Evolutionary conservation across 2,797 vertebrate genomes (phyloP), one percentile per base, ranked within the genome.

Genomic region (Lepidocolaptes lacrymiger): DNA sequence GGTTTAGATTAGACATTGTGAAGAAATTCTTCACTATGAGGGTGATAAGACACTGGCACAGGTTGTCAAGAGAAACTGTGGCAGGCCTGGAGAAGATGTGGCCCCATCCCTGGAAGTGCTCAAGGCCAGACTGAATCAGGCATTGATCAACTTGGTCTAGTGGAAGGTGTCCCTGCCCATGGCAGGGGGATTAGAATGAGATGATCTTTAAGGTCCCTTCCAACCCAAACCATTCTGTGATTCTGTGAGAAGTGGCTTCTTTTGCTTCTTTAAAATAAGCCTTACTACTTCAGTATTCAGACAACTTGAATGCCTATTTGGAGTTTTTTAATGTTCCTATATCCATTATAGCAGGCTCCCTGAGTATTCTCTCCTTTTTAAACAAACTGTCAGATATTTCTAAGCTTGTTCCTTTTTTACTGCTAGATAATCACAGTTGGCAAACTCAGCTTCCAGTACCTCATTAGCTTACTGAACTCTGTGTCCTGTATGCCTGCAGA

Each of bases 391-490:
- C 94, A 95, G 78, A 58, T 77, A 58, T 91, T 94, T 91, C 72
- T 72, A 62, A 71, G 89, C 51, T 94, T 84, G 16, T 87, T 87
- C 52, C 5, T 67, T 88, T 96, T 75, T 78, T 85, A 11, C 63
- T 93, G 52, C 48, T 84, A 52, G 51, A 56, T 88, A 92, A 95
- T 94, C 72, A 55, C 72, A 83, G 41, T 39, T 88, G 88, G 51
- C 69, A 95, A 89, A 76, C 59, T 87, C 15, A 9, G 23, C 59
- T 93, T 88, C 28, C 89, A 86, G 69, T 86, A 54, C 71, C 62
- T 95, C 88, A 79, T 95, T 95, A 95, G 41, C 67, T 90, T 71
- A 37, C 39, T 91, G 91, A 97, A 75, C 89, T 91, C 83, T 62
- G 14, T 85, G 52, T 81, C 84, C 71, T 80, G 16, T 83, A 63